phyloP scores from a whole-genome alignment of 2,797 vertebrate genomes.

The Propithecus deckenii region DNA sequence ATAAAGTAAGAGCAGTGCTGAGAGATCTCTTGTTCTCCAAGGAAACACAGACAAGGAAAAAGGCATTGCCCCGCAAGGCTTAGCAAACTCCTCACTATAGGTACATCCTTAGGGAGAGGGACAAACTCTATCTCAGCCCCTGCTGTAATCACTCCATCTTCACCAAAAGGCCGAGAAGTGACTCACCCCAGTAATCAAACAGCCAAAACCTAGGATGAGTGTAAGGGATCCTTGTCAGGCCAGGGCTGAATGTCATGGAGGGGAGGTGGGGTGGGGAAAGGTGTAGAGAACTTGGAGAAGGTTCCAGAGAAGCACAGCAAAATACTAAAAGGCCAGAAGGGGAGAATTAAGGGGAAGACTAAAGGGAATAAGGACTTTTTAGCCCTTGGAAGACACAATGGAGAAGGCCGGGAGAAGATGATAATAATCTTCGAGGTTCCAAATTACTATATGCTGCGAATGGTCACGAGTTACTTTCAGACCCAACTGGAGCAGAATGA shows the following conservation, averaged over 20 bases:
- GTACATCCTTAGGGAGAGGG: not conserved
- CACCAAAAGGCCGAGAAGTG: not conserved
- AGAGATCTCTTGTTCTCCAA: not conserved
- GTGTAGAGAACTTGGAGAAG: not conserved
- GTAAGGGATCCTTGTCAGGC: not conserved
- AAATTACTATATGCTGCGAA: not conserved
- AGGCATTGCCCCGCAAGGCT: not conserved
- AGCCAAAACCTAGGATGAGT: not conserved
- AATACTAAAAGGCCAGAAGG: not conserved
- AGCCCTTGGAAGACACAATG: not conserved
- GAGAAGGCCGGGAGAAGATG: not conserved
- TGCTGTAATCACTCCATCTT: not conserved
- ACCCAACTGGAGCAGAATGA: not conserved
- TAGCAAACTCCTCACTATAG: not conserved
- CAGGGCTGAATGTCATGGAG: not conserved
- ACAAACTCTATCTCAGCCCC: not conserved
- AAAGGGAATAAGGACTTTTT: not conserved
- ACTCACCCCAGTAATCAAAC: not conserved
- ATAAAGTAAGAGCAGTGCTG: not conserved
- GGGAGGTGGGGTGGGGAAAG: accelerated
- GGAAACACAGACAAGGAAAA: not conserved
- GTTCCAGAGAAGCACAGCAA: not conserved
- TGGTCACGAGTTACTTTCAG: not conserved
- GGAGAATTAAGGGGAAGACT: not conserved
- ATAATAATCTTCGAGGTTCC: not conserved